A percentile compares a stretch with the other conserved stretches of the same genome.
phyloP scores from a whole-genome alignment of 30 jellyfish, hydroid and myxozoan genomes.

The Nemopilema nomurai region DNA sequence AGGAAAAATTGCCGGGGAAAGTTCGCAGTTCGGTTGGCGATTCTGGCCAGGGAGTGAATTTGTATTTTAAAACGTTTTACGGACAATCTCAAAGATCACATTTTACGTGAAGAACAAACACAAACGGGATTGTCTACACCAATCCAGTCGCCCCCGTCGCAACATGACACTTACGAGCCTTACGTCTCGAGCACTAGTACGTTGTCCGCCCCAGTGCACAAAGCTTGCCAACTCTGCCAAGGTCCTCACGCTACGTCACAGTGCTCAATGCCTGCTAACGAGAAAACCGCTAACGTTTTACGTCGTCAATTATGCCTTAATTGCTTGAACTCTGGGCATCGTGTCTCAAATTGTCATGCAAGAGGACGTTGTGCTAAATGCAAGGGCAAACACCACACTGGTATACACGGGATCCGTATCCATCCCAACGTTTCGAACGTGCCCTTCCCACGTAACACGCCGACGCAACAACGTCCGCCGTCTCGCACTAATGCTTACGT shows the following conservation, averaged over 20 bases:
- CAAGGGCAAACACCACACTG: conserved; percentile 38
- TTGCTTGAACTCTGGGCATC: conserved; percentile 37
- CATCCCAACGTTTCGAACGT: neutral
- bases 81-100: conserved; percentile 27
- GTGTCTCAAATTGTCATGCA: conserved; percentile 29
- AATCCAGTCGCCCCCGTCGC: conserved; percentile 10
- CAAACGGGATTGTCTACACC: neutral
- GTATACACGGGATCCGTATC: conserved; percentile 29
- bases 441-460: neutral
- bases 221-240: conserved; percentile 42
- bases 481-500: conserved; percentile 16
- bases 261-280: conserved; percentile 39
- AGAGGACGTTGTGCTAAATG: conserved; percentile 42
- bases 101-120: conserved; percentile 25
- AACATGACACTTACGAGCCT: conserved; percentile 20
- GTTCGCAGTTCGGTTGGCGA: conserved; percentile 35
- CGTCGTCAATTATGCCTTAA: conserved; percentile 26
- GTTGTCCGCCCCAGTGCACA: conserved; percentile 19
- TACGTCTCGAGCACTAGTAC: conserved; percentile 27
- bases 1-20: conserved; percentile 49
- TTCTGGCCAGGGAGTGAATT: conserved; percentile 1
- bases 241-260: conserved; percentile 39
- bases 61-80: conserved; percentile 17
- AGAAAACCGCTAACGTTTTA: conserved; percentile 7
- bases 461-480: conserved; percentile 27